These are phyloP conservation scores for Pampus argenteus DNA, from an alignment of 2,797 vertebrate species.

Conservation along the genomic window DNA sequence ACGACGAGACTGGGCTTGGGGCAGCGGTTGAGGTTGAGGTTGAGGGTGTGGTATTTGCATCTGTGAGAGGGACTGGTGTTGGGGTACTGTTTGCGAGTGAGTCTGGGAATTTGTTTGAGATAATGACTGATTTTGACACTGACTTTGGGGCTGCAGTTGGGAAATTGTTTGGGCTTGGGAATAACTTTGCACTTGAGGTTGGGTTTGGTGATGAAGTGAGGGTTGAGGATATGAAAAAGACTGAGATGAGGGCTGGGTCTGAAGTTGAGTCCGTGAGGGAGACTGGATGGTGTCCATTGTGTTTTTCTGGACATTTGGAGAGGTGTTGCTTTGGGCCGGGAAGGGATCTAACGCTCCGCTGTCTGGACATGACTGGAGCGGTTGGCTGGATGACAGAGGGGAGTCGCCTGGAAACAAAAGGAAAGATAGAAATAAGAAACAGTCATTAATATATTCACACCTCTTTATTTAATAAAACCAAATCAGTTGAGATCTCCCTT, in stretches of 20 bases:
- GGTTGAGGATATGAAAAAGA: constrained; percentile 45
- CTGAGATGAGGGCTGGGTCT: constrained; percentile 50
- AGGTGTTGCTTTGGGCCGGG: constrained; percentile 52
- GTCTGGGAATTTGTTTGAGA: constrained; percentile 60
- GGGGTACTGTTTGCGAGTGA: constrained; percentile 50
- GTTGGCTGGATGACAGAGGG: constrained; percentile 64
- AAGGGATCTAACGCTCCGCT: constrained; percentile 43
- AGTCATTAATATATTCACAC: neutral
- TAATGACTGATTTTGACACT: constrained; percentile 51
- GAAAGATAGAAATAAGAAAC: neutral
- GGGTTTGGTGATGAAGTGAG: constrained; percentile 46
- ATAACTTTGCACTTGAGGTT: constrained; percentile 47
- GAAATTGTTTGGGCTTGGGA: constrained; percentile 48
- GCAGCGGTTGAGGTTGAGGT: constrained; percentile 51
- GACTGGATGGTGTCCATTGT: constrained; percentile 33
- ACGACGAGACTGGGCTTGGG: constrained; percentile 40
- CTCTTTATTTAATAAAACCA: too few relatives aligned
- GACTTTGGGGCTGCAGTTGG: constrained; percentile 46
- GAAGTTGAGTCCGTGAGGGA: constrained; percentile 53
- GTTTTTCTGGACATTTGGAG: constrained; percentile 62
- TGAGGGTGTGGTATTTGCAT: constrained; percentile 44
- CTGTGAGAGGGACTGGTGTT: constrained; percentile 49
- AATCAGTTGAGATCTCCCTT: neutral
- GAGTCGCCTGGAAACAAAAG: constrained; percentile 63
- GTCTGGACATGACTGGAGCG: constrained; percentile 60